These are phyloP conservation scores for Sibirionetta formosa DNA, from an alignment of 2,797 vertebrate species.

Conservation along the genomic window DNA sequence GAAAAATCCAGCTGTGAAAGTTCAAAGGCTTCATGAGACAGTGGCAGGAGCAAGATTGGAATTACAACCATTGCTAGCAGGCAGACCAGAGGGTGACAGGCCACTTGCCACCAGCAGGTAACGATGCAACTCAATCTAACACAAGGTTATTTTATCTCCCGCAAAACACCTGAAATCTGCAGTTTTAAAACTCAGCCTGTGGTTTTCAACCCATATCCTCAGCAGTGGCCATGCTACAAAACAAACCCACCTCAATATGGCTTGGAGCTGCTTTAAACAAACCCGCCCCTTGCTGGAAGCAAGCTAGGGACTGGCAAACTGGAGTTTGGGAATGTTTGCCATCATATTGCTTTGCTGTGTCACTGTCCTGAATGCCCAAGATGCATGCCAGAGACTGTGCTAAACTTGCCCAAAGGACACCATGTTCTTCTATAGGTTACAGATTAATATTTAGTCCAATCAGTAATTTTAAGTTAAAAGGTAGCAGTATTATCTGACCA, in stretches of 20 bases:
- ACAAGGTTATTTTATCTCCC: background rate
- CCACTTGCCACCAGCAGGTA: background rate
- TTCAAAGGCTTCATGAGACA: background rate
- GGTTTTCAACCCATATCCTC: background rate
- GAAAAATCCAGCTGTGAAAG: background rate
- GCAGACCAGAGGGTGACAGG: accelerated
- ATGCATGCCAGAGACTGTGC: too few relatives aligned
- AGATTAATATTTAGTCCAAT: slow-evolving; percentile 20
- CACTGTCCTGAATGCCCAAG: background rate
- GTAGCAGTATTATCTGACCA: background rate
- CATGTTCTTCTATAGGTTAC: background rate
- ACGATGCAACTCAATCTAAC: background rate
- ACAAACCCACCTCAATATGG: accelerated
- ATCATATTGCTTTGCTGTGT: accelerated
- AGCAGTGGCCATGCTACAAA: background rate
- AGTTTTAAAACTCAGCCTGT: background rate
- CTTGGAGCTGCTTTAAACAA: background rate
- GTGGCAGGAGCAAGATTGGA: background rate
- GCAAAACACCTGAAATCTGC: background rate
- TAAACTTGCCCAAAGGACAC: background rate
- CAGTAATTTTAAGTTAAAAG: slow-evolving; percentile 7
- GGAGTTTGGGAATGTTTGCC: background rate
- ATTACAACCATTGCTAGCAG: background rate
- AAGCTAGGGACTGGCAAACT: background rate
- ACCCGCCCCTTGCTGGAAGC: background rate